Evolutionary conservation across 2,888 invertebrate genomes (phyloP).

Genomic region (Allophyes oxyacanthae): DNA sequence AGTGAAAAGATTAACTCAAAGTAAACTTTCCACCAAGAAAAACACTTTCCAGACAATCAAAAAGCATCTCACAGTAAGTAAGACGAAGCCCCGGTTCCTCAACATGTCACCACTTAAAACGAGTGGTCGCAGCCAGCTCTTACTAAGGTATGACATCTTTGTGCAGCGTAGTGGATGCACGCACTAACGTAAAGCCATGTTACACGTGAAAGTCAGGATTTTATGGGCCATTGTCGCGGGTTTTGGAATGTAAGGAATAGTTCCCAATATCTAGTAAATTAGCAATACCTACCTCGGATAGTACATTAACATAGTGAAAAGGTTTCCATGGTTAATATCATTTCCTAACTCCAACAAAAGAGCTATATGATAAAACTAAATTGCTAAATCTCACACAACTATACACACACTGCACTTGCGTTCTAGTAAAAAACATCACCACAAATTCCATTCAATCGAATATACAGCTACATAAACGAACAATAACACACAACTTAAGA

Average conservation of each 20-base stretch:
- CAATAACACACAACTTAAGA: too few relatives aligned
- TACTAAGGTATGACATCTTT: constrained; percentile 49
- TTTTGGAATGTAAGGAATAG: constrained; percentile 27
- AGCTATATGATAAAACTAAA: too few relatives aligned
- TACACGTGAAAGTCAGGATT: constrained; percentile 44
- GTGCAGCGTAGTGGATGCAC: constrained; percentile 30
- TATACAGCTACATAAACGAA: too few relatives aligned
- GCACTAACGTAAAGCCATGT: constrained; percentile 43
- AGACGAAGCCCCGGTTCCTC: constrained; percentile 37
- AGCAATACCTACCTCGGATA: too few relatives aligned
- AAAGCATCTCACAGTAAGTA: constrained; percentile 53
- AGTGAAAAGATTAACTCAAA: neutral
- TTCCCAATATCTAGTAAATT: constrained; percentile 1
- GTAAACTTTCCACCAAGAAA: constrained; percentile 20
- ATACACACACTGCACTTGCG: too few relatives aligned
- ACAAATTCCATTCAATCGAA: too few relatives aligned
- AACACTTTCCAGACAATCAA: constrained; percentile 46
- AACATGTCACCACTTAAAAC: constrained; percentile 56
- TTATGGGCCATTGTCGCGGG: constrained; percentile 46
- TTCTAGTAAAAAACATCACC: too few relatives aligned
- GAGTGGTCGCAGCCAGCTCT: constrained; percentile 50
- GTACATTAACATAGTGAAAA: too few relatives aligned
- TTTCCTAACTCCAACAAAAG: too few relatives aligned
- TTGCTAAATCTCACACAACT: too few relatives aligned
- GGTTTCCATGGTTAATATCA: too few relatives aligned